These are phyloP conservation scores for Idaea straminata DNA, from an alignment of 2,888 invertebrate genomes.

Conservation along the genomic window DNA sequence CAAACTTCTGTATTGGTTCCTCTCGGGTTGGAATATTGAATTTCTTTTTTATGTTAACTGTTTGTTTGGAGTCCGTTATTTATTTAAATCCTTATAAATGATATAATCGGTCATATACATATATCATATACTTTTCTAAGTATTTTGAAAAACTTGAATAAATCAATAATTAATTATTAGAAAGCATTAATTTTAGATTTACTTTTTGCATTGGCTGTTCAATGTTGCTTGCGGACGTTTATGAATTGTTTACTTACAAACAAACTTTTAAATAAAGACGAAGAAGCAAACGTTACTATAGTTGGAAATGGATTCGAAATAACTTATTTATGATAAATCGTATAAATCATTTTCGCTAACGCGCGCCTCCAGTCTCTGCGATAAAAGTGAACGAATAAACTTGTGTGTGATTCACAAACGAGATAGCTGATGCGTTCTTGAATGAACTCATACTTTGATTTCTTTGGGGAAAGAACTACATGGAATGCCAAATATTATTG, in stretches of 20 bases:
- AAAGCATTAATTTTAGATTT: too few relatives aligned
- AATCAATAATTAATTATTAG: too few relatives aligned
- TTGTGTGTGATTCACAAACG: conserved; percentile 71
- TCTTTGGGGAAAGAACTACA: conserved; percentile 29
- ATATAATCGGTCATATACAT: too few relatives aligned
- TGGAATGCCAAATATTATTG: conserved; percentile 20
- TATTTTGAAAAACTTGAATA: too few relatives aligned
- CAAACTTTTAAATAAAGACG: conserved; percentile 8
- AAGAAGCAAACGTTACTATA: conserved; percentile 43
- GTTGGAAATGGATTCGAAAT: conserved; percentile 65
- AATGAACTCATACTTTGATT: conserved; percentile 38
- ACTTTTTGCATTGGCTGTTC: too few relatives aligned
- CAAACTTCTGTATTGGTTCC: conserved; percentile 25
- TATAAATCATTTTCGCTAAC: conserved; percentile 77
- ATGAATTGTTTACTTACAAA: too few relatives aligned
- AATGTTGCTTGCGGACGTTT: too few relatives aligned
- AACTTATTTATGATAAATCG: conserved; percentile 78
- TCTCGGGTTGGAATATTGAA: background rate
- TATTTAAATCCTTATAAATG: background rate
- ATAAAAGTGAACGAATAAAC: conserved; percentile 76
- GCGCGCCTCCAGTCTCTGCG: conserved; percentile 60
- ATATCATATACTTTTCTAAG: too few relatives aligned
- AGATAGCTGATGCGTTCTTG: conserved; percentile 56
- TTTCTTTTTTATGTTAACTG: background rate
- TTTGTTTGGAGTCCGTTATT: conserved; percentile 3